Conservation (phyloP, 2,888 invertebrate genomes). For the Altica lythri region DNA sequence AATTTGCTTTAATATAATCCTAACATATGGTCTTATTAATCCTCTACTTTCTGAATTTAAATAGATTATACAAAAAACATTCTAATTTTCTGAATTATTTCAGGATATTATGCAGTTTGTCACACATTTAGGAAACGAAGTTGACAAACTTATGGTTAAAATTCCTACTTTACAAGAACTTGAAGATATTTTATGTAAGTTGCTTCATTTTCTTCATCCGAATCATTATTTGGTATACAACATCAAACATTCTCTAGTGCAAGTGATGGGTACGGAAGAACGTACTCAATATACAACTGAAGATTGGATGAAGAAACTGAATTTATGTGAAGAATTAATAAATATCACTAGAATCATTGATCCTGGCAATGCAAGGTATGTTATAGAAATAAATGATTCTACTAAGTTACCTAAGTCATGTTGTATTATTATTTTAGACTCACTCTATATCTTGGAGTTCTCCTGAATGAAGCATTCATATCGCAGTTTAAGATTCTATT, state of each 20-base stretch:
- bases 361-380: slow-evolving; percentile 69
- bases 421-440: slow-evolving; percentile 54
- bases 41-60: not conserved
- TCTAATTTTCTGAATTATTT: not conserved
- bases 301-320: slow-evolving; percentile 67
- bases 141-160: slow-evolving; percentile 67
- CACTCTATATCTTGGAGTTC: slow-evolving; percentile 76
- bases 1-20: no score
- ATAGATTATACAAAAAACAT: not conserved
- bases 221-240: slow-evolving; percentile 84
- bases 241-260: slow-evolving; percentile 80
- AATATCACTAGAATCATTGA: slow-evolving; percentile 68
- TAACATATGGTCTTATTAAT: no score
- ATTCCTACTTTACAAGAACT: slow-evolving; percentile 66
- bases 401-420: not conserved
- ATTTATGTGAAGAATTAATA: slow-evolving; percentile 70
- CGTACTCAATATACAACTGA: slow-evolving; percentile 64
- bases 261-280: slow-evolving; percentile 74
- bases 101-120: slow-evolving; percentile 53
- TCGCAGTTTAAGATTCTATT: slow-evolving; percentile 49
- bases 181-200: slow-evolving; percentile 68
- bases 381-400: not conserved
- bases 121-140: slow-evolving; percentile 76
- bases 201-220: slow-evolving; percentile 77
- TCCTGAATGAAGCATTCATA: slow-evolving; percentile 61